Base-by-base conservation (phyloP, 37 sponge, comb jelly and placozoan species). In the Beroe forskalii region DNA sequence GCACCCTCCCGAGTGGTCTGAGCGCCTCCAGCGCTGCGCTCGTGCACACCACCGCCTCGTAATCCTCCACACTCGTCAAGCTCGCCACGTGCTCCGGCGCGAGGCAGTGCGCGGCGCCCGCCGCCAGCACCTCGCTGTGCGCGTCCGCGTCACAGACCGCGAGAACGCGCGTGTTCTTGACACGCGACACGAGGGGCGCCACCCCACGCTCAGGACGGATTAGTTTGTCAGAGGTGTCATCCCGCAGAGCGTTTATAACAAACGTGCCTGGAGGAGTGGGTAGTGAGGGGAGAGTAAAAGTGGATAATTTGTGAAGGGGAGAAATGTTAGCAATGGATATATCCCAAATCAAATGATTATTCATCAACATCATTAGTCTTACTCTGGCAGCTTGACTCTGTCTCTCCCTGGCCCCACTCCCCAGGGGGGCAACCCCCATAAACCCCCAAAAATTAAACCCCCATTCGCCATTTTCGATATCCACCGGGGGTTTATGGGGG, bases 161-260 rank as follows among this genome's bases (percentile, higher is more conserved):
- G 1, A 80, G 86, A 25, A 80, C 40, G 6, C 55, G 28, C 6
- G 55, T 25, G 1, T 80, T 48, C 28, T 37, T 41, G 30, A 80
- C 55, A 22, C 35, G 28, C 28, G 44, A 3, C 0, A 48, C 44
- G 20, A 80, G 35, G n/a, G 86, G 19, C 19, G 86, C 86, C 25
- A 80, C 55, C n/a, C 86, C 86, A 2, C 86, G 86, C 44, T 44
- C 86, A 24, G 40, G 40, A n/a, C 86, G 40, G 1, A 80, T 42
- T 17, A 27, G 28, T 48, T 80, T 80, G 38, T 27, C 72, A 19
- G 72, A 28, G 66, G 30, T 64, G 28, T 17, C 31, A 2, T 41
- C 86, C n/a, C n/a, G 8, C 55, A 44, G 14, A 22, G 86, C 86
- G 20, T 80, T 80, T 0, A 80, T 38, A 1, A 80, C 86, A 23